Evolutionary conservation across 2,888 invertebrate species (phyloP).

Genomic region (Serripes groenlandicus): DNA sequence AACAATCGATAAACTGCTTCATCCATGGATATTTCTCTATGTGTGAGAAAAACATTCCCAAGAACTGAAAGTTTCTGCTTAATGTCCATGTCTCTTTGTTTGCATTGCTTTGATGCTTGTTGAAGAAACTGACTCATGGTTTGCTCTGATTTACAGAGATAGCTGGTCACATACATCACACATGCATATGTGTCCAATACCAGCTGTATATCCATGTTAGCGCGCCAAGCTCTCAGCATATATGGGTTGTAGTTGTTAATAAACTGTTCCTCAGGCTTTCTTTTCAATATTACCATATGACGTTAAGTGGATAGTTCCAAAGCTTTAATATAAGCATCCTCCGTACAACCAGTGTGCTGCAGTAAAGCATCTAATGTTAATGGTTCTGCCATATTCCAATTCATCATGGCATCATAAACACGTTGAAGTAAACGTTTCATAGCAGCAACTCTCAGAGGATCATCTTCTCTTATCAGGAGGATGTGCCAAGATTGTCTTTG

Average conservation of each 20-base stretch:
- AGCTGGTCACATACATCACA: slow-evolving; percentile 23
- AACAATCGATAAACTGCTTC: slow-evolving; percentile 49
- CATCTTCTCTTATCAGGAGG: no score
- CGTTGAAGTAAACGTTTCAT: no score
- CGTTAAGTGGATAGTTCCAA: no score
- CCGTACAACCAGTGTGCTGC: no score
- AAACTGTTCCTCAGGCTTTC: slow-evolving; percentile 29
- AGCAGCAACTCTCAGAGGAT: no score
- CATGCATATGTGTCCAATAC: slow-evolving; percentile 59
- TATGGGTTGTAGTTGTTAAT: slow-evolving; percentile 54
- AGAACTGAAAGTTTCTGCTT: slow-evolving; percentile 24
- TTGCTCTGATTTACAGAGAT: slow-evolving; percentile 53
- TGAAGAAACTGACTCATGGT: slow-evolving; percentile 49
- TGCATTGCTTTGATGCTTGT: slow-evolving; percentile 56
- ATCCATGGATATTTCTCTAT: slow-evolving; percentile 58
- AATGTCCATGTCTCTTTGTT: background rate
- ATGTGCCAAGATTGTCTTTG: no score
- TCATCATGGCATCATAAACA: no score
- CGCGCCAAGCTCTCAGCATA: slow-evolving; percentile 33
- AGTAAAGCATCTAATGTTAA: no score
- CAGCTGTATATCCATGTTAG: slow-evolving; percentile 3
- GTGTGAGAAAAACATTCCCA: slow-evolving; percentile 37
- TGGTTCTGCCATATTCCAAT: no score
- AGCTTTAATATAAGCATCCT: no score
- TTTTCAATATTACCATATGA: no score